A percentile compares a stretch with the other conserved stretches of the same genome.
These are phyloP conservation scores for Vulpes ferrilata DNA, from an alignment of 2,113 vertebrate genomes.

Conservation along the genomic window DNA sequence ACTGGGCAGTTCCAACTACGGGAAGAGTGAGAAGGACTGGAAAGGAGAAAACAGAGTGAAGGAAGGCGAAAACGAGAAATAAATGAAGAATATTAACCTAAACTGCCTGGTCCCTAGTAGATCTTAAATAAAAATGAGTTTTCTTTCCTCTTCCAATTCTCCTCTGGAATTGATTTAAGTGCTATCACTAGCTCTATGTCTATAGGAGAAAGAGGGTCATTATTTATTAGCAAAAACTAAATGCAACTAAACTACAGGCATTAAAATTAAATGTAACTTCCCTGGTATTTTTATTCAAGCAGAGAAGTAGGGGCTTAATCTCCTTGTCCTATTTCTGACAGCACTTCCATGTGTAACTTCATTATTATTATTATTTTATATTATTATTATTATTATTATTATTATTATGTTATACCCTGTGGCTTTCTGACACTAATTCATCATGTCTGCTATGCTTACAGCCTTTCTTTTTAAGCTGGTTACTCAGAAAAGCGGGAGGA, in stretches of 20 bases:
- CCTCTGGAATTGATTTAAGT: background rate
- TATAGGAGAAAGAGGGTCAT: background rate
- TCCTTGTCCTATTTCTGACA: slow-evolving; percentile 40
- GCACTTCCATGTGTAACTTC: slow-evolving; percentile 36
- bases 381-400: background rate
- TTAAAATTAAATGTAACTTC: slow-evolving; percentile 51
- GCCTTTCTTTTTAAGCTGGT: slow-evolving; percentile 61
- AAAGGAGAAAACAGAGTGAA: background rate
- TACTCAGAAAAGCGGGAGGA: slow-evolving; percentile 48
- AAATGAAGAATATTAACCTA: background rate
- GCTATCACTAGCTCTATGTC: background rate
- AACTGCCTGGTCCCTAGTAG: background rate
- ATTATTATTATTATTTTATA: background rate
- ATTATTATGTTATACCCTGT: slow-evolving; percentile 37
- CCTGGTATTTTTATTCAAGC: slow-evolving; percentile 33
- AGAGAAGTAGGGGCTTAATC: background rate
- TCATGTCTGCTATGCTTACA: slow-evolving; percentile 16
- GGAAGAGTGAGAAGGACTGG: background rate
- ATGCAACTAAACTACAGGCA: background rate
- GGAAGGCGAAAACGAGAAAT: background rate
- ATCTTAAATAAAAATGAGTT: background rate
- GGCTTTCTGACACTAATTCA: slow-evolving; percentile 70
- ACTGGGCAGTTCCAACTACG: background rate
- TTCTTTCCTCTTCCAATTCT: background rate
- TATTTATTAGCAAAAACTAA: slow-evolving; percentile 56